Evolutionary conservation across 2,888 invertebrate genomes (phyloP), one percentile per base, ranked within the genome.

Genomic region (Parapristionchus giblindavisi): DNA sequence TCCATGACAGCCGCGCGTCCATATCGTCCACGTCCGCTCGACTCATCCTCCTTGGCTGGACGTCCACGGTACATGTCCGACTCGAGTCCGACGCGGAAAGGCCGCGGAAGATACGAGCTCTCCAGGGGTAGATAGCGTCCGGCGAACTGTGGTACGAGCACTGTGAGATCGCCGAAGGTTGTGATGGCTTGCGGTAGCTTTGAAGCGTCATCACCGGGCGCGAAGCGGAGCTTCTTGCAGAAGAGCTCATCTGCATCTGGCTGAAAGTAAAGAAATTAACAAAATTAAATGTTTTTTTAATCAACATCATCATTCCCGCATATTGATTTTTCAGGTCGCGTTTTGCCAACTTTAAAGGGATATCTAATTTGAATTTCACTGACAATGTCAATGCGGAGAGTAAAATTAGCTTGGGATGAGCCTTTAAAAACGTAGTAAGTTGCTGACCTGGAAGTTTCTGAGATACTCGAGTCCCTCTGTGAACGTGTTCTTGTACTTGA

Each of bases 401-500:
- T n/a, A n/a, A n/a, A n/a, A n/a, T n/a, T n/a, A n/a, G n/a, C n/a
- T n/a, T n/a, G n/a, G n/a, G n/a, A n/a, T n/a, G 43, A 43, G 8
- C 24, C 56, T 17, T 17, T 24, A 14, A n/a, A n/a, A 32, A 17
- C 29, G 21, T 17, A 56, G 29, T 24, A 8, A 65, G 51, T 34
- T 38, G 54, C 68, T 38, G 51, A 95, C 94, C 89, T 96, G 95
- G 87, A 95, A 96, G 90, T 94, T 95, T 61, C 91, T 92, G 82
- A 97, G 92, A 89, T 96, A 96, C 87, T 97, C 96, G 65, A 97
- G 93, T 24, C 96, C 96, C 89, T 95, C 95, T 32, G 95, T 90
- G 90, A 96, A 96, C 80, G 96, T 94, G 90, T 96, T 95, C 90
- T 97, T 97, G 76, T 95, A 94, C 87, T 95, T 95, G 91, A 96